A percentile compares a stretch with the other conserved stretches of the same genome.
Conservation (phyloP, 2,797 vertebrate genomes). For the Dendrocincla tyrannina region DNA sequence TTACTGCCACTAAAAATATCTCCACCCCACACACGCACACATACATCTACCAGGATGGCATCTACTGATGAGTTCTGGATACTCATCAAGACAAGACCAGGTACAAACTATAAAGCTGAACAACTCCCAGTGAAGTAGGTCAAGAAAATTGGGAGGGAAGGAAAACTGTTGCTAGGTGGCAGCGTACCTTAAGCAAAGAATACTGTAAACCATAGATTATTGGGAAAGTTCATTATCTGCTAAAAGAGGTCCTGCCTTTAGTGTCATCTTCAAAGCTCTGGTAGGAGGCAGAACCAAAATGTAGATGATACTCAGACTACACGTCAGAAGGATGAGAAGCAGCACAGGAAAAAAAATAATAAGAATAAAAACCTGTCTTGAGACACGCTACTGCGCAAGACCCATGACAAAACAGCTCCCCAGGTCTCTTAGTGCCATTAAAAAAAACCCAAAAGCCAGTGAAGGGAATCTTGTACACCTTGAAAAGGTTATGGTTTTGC, state of each 20-base stretch:
- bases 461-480: not conserved
- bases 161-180: conserved; percentile 70
- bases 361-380: not conserved
- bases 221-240: not conserved
- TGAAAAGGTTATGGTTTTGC: not conserved
- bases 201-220: not conserved
- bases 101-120: conserved; percentile 9
- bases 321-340: not conserved
- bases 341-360: not conserved
- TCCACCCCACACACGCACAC: not conserved
- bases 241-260: not conserved
- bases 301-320: not conserved
- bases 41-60: not conserved
- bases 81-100: conserved; percentile 25
- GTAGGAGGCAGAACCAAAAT: not conserved
- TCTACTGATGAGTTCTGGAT: not conserved
- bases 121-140: conserved; percentile 45
- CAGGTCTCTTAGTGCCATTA: not conserved
- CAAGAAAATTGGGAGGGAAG: conserved; percentile 35
- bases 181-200: conserved; percentile 70
- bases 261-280: not conserved
- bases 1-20: not conserved
- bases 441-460: not conserved
- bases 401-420: not conserved
- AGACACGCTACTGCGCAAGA: fast-evolving